Evolutionary conservation across 2,888 invertebrate species (phyloP), one percentile per base, ranked within the genome.

Genomic region (Acronicta leporina): DNA sequence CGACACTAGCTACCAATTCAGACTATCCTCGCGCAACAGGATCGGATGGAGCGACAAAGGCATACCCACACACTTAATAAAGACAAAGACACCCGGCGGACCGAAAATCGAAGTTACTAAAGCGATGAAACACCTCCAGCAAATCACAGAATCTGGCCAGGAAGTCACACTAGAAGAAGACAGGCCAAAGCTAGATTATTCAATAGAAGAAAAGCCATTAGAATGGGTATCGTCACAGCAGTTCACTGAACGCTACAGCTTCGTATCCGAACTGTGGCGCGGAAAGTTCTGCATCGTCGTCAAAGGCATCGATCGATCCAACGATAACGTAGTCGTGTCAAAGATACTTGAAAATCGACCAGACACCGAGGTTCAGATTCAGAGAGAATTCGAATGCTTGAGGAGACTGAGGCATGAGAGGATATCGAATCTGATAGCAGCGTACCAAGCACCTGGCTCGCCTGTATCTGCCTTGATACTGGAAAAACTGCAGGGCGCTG

Each of bases 41-140:
- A 98, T 99, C 83, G 99, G 99, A 0, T 98, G 98, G 97, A 98
- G 99, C 89, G 97, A 97, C 55, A 97, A 97, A 84, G 98, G 98
- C 47, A 97, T 97, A 68, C 97, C 98, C 0, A 97, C 98, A 1
- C 95, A 96, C 63, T 94, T 97, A 0, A 92, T 97, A 16, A 96
- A 96, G 80, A 98, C 98, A 0, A 95, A 95, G 73, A 94, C 94
- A 42, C 81, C 94, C 25, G 97, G 97, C 46, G 95, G 96, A 2
- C 95, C 96, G 0, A 97, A 97, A 86, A 95, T 98, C 38, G 96
- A 97, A 83, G 95, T 98, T 25, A 97, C 97, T 1, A 96, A 96
- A 78, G 97, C 98, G 0, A 97, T 98, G 97, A 96, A 95, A 79
- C 97, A 97, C 84, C 94, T 98, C 25, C 98, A 98, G 79, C 96